Conservation (phyloP, 2,888 invertebrate genomes). For the Drosophila paracracens region DNA sequence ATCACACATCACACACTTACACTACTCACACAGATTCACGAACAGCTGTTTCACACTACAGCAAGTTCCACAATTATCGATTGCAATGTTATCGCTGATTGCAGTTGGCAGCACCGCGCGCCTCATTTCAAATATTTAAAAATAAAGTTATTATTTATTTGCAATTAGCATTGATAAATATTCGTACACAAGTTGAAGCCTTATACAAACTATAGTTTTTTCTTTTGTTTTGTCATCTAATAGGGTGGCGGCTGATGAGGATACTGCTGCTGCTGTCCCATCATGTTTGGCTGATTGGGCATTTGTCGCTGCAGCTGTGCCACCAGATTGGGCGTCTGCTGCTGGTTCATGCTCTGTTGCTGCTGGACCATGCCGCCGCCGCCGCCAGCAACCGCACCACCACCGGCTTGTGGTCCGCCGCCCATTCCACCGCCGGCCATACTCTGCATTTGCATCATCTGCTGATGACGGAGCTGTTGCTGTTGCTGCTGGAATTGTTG, state of each 20-base stretch:
- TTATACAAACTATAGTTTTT: slow-evolving; percentile 41
- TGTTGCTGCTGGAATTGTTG: slow-evolving; percentile 86
- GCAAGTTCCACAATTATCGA: slow-evolving; percentile 36
- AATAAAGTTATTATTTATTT: slow-evolving; percentile 63
- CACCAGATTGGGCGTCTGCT: slow-evolving; percentile 88
- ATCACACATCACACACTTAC: slow-evolving; percentile 30
- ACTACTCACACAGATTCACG: slow-evolving; percentile 11
- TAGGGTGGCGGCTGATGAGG: slow-evolving; percentile 83
- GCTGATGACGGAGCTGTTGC: slow-evolving; percentile 90
- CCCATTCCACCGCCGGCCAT: slow-evolving; percentile 79
- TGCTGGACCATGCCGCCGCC: slow-evolving; percentile 85
- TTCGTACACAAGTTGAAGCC: slow-evolving; percentile 40
- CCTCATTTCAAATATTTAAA: slow-evolving; percentile 22
- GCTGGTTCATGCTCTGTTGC: slow-evolving; percentile 85
- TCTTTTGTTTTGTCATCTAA: slow-evolving; percentile 34
- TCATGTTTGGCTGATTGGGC: slow-evolving; percentile 83
- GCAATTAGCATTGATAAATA: slow-evolving; percentile 68
- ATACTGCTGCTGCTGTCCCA: slow-evolving; percentile 85
- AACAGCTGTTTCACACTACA: slow-evolving; percentile 54
- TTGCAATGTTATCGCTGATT: slow-evolving; percentile 25
- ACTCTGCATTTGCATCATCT: slow-evolving; percentile 88
- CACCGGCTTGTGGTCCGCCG: slow-evolving; percentile 80
- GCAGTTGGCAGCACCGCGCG: slow-evolving; percentile 29
- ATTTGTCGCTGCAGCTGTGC: slow-evolving; percentile 89
- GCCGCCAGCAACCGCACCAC: slow-evolving; percentile 72